Percentiles rank a stretch among this genome's conserved stretches.
Conservation (phyloP, 2,797 vertebrate genomes). For the Ptychadena robeensis region DNA sequence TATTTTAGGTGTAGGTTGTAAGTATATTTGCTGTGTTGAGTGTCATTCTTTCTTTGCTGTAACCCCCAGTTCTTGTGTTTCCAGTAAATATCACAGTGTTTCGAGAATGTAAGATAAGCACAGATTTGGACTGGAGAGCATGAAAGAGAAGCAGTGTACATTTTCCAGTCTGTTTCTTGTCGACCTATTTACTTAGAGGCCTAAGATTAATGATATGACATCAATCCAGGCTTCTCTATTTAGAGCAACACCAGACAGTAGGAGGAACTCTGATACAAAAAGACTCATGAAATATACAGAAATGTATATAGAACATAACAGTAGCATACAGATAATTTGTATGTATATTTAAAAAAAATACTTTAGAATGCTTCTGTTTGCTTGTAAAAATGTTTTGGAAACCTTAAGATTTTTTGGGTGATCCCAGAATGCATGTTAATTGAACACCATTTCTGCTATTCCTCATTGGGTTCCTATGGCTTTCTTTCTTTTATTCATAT, state of each 20-base stretch:
- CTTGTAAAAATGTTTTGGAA: no score
- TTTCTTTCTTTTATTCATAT: no score
- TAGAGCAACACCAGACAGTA: neutral
- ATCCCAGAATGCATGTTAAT: no score
- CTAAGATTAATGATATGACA: neutral
- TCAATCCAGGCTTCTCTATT: neutral
- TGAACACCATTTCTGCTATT: no score
- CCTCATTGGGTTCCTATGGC: no score
- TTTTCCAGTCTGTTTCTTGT: constrained; percentile 49
- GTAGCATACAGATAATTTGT: neutral
- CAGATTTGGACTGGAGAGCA: neutral
- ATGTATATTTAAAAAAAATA: no score
- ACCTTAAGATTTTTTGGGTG: no score
- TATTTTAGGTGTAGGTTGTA: constrained; percentile 19
- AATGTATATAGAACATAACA: neutral
- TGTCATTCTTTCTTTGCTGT: neutral
- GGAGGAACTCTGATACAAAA: neutral
- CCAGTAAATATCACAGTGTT: constrained; percentile 20
- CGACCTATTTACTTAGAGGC: neutral
- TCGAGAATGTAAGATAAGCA: constrained; percentile 35
- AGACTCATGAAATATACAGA: neutral
- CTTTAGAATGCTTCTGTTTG: no score
- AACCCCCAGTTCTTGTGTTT: constrained; percentile 19
- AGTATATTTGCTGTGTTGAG: constrained; percentile 15
- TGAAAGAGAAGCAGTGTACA: constrained; percentile 22